Conservation (phyloP, 2,888 invertebrate species). For the Troides oblongomaculatus region DNA sequence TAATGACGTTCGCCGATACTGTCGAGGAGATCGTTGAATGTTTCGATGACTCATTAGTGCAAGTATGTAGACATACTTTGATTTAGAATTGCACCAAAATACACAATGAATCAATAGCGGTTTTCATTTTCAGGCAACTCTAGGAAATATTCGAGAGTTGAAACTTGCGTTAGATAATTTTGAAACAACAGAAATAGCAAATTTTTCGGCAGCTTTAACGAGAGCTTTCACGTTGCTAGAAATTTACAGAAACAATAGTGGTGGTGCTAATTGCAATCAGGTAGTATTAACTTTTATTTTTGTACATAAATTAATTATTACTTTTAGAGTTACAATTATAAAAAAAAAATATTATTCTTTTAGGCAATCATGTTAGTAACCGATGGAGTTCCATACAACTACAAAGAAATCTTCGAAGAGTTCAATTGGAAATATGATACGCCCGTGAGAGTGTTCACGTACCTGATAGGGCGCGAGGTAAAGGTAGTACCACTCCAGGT, state of each 20-base stretch:
- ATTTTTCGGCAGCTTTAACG: slow-evolving; percentile 93
- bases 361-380: slow-evolving; percentile 99
- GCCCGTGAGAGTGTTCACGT: slow-evolving; percentile 97
- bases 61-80: slow-evolving; percentile 78
- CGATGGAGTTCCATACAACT: slow-evolving; percentile 98
- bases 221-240: slow-evolving; percentile 93
- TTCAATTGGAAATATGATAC: slow-evolving; percentile 92
- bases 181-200: slow-evolving; percentile 93
- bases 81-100: neutral
- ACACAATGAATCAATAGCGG: neutral
- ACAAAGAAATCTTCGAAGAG: slow-evolving; percentile 93
- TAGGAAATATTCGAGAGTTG: slow-evolving; percentile 90
- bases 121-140: slow-evolving; percentile 84
- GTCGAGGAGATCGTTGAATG: slow-evolving; percentile 92
- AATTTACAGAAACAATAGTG: slow-evolving; percentile 80
- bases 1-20: slow-evolving; percentile 93
- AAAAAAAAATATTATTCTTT: slow-evolving; percentile 29
- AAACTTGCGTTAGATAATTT: slow-evolving; percentile 89
- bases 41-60: slow-evolving; percentile 93
- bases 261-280: slow-evolving; percentile 83
- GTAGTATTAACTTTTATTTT: slow-evolving; percentile 40
- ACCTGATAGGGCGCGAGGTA: slow-evolving; percentile 95
- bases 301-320: neutral
- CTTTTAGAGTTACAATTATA: neutral
- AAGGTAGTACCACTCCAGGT: slow-evolving; percentile 81